phyloP scores from a whole-genome alignment of 2,797 vertebrate genomes.

The Propithecus deckenii region DNA sequence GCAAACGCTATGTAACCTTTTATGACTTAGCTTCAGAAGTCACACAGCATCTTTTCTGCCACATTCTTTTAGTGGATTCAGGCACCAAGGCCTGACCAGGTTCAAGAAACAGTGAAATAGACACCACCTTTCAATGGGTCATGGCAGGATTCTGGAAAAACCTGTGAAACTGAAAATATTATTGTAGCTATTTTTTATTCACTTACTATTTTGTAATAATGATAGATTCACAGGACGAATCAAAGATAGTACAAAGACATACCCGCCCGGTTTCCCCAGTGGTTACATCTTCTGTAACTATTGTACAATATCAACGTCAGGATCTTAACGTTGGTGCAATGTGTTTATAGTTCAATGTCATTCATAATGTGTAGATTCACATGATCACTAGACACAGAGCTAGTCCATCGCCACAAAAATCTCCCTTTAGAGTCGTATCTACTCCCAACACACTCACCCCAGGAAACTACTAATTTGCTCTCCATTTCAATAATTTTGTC shows the following conservation, averaged over 20 bases:
- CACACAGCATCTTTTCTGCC: background rate
- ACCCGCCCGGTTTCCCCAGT: background rate
- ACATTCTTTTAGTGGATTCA: background rate
- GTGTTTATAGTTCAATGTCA: too few species aligned
- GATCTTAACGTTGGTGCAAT: background rate
- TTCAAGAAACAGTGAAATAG: background rate
- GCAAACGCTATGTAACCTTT: rapidly evolving
- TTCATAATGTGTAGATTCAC: background rate
- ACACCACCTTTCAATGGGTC: background rate
- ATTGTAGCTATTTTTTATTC: background rate
- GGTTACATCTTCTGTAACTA: background rate
- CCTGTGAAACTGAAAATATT: background rate
- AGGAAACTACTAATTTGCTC: background rate
- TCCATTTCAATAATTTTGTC: background rate
- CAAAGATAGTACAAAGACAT: background rate
- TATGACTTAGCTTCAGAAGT: background rate
- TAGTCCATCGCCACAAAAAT: background rate
- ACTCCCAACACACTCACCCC: background rate
- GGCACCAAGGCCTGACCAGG: background rate
- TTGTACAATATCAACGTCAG: background rate
- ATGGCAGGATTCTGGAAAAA: background rate
- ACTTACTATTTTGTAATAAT: too few species aligned
- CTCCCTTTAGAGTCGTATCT: background rate
- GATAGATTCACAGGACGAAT: background rate
- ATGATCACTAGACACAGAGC: background rate